Evolutionary conservation across 2,888 invertebrate genomes (phyloP).

Genomic region (Lamproptera curius): DNA sequence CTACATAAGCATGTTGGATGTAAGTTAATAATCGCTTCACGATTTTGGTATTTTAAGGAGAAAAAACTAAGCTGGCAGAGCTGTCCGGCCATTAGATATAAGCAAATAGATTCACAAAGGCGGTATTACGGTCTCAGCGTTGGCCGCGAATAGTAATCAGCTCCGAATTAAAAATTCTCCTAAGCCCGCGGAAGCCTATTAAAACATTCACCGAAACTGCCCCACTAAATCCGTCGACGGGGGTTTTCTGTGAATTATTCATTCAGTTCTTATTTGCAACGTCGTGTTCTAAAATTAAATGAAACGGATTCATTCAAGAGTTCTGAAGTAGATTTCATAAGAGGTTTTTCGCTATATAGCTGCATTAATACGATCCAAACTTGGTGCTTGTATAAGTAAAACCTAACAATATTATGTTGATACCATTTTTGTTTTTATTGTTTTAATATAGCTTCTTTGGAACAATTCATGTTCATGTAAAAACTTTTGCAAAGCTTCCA

Average conservation of each 20-base stretch:
- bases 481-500: too few species aligned
- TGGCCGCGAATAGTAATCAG: slow-evolving; percentile 36
- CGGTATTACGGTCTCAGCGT: slow-evolving; percentile 33
- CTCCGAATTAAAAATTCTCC: slow-evolving; percentile 34
- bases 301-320: slow-evolving; percentile 8
- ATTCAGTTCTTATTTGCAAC: slow-evolving; percentile 21
- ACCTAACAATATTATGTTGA: too few species aligned
- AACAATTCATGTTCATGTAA: too few species aligned
- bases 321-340: background rate
- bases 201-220: slow-evolving; percentile 29
- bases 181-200: slow-evolving; percentile 31
- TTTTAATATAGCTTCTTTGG: too few species aligned
- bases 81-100: slow-evolving; percentile 17
- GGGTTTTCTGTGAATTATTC: slow-evolving; percentile 32
- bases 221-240: slow-evolving; percentile 38
- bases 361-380: too few species aligned
- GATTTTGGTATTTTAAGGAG: too few species aligned
- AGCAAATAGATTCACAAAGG: slow-evolving; percentile 28
- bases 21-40: too few species aligned
- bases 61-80: too few species aligned
- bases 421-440: too few species aligned
- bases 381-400: too few species aligned
- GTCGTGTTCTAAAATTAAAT: slow-evolving; percentile 8
- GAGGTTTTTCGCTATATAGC: too few species aligned
- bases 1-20: too few species aligned